Base-by-base conservation (phyloP, 2,797 vertebrate species). In the Spheniscus humboldti region DNA sequence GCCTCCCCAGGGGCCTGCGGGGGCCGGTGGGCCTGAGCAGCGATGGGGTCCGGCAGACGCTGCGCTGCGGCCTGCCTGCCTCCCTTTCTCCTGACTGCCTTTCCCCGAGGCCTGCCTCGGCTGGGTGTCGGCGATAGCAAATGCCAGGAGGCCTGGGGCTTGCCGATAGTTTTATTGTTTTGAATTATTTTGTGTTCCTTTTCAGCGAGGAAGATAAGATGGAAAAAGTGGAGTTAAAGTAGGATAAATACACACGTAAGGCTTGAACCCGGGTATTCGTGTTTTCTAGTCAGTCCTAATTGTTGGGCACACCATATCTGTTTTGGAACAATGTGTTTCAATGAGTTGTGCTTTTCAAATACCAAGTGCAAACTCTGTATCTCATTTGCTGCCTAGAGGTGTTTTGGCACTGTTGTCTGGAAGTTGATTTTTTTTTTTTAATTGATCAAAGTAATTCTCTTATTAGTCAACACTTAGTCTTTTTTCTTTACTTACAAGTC, bases 241-340 rank as follows among this genome's bases (percentile, higher is more conserved):
- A 7, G 27, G 3, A 9, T 37, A 9, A 17, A 25, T 10, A 3
- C 10, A 5, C 53, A 11, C 7, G 1, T n/a, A 64, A 27, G 39
- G 11, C 25, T 82, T 37, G 71, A 67, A 30, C 10, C 15, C 3
- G 11, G 3, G 18, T 48, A 2, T 39, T 39, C 4, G 4, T 43
- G 33, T 33, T 47, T 50, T 59, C 3, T 33, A 0, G 11, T 28
- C 5, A 1, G 7, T 15, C 17, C 30, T 6, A 10, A 8, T 30
- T 0, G 0, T 5, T 57, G 13, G 24, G 7, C 6, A 2, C 7
- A 1, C 28, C 2, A 0, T 47, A 7, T 13, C 18, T 18, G 8
- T 45, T 71, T 84, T 41, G 45, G 30, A 80, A 11, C 11, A 13
- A 4, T 0, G 6, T 25, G 19, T 86, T 72, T 81, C 28, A 28